Evolutionary conservation across 2,113 vertebrate species (phyloP), one percentile per base, ranked within the genome.

Genomic region (Tringa solitaria): DNA sequence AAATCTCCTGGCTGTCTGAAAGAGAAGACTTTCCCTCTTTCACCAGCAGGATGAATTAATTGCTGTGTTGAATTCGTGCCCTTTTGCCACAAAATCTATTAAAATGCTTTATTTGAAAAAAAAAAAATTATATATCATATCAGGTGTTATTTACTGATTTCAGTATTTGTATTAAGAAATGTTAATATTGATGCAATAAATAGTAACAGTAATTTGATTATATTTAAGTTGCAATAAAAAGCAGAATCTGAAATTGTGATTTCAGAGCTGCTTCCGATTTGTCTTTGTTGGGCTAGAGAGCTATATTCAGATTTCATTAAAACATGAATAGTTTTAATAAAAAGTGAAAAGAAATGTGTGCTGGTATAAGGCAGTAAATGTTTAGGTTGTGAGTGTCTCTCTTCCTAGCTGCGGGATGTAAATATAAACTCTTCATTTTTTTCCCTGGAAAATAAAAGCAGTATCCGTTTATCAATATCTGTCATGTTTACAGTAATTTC

Each of bases 271-370:
- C 45, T 91, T 56, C 83, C 48, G 46, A 46, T 91, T 68, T 76
- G 18, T 51, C 51, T 74, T 92, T 86, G 27, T 45, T 73, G 60
- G 20, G 10, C 5, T 69, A 70, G 51, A 35, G 69, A 67, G 6
- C 35, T 87, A 33, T 94, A 80, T 81, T 95, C 84, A 87, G 63
- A 79, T 88, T 72, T 82, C 39, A 35, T 83, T 50, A 76, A 94
- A 96, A 84, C 32, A 56, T 45, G n/a, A n/a, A n/a, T n/a, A n/a
- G n/a, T n/a, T n/a, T n/a, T n/a, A n/a, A n/a, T n/a, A n/a, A n/a
- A n/a, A n/a, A 8, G 72, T 46, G 28, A 43, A 94, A 77, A 94
- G 33, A 94, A 95, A 68, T 23, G 53, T 74, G 22, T 48, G 22
- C 15, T 87, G 39, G 51, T 67, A 14, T 45, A 27, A 84, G 28